Evolutionary conservation across 2,113 vertebrate species (phyloP), one percentile per base, ranked within the genome.

Genomic region (Atherinomorus stipes): DNA sequence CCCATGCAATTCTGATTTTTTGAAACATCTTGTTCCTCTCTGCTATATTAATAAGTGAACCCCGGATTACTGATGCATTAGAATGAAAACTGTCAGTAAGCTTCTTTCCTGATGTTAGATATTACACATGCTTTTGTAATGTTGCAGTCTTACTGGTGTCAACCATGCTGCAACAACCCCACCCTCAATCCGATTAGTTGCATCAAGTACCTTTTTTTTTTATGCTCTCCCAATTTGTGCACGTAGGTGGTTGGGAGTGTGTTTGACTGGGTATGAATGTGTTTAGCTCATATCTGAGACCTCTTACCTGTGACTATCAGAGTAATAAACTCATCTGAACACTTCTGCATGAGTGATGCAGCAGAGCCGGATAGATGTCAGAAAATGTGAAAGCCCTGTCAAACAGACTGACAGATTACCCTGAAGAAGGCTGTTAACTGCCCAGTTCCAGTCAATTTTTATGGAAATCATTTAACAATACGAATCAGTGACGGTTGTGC

Each of bases 401-500:
- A 58, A 62, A 25, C 57, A 47, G 16, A 67, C 3, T 76, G 81
- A 79, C 45, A 34, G 31, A 34, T 34, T 34, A 34, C 31, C n/a
- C 45, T 59, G 0, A 1, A 56, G 64, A 79, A 67, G 57, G 58
- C 66, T 52, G 76, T 79, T 68, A 71, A 76, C 45, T 49, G 47
- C 40, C 51, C 51, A 22, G 44, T 63, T 66, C 37, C 37, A 75
- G 51, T 22, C 7, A 22, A 34, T 34, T 34, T 34, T 4, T 34
- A 34, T 34, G 31, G 50, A 84, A 71, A 79, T 59, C 40, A 62
- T 67, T 26, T 79, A 37, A 2, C 44, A 52, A 19, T 71, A 64
- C 59, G 67, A 75, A 71, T 66, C 76, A 49, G 47, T 71, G 81
- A 79, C 79, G 62, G 66, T 75, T 67, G 81, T 74, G 75, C 40